Base-by-base conservation (phyloP, 2,888 invertebrate genomes). In the Oscheius sp. region DNA sequence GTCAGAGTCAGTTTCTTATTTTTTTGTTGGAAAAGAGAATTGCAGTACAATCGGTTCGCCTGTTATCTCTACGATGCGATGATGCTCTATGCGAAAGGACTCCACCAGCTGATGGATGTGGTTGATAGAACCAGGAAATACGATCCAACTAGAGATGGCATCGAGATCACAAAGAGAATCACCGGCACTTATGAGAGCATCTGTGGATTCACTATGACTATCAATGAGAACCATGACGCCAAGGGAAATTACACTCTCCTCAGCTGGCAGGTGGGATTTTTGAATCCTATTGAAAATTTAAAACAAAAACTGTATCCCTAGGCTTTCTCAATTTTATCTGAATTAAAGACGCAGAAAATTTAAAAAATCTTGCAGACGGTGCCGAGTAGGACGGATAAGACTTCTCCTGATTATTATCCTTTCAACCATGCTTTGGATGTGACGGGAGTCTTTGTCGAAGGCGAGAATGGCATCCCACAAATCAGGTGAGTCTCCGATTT, bases 221-320 rank as follows among this genome's bases (percentile, higher is more conserved):
- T 95, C 84, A 94, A 95, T 87, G 90, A 90, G 2, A 92, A 92
- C 75, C 95, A 95, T 0, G 94, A 95, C 84, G 94, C 94, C 0
- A 93, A 94, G 85, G 94, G 94, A 0, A 95, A 95, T 88, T 95
- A 92, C 88, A 93, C 94, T 0, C 92, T 95, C 0, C 91, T 94
- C 27, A 92, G 93, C 0, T 93, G 58, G 84, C 92, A 92, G 87
- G 72, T 61, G 25, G 73, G 48, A 23, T 4, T 1, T 15, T 4
- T 17, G 27, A 31, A n/a, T n/a, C n/a, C n/a, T n/a, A n/a, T n/a
- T n/a, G n/a, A n/a, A n/a, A 15, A 5, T 15, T 3, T 3, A 12
- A 27, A 15, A 3, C 2, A 20, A 20, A 20, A 20, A 20, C 4
- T 5, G 15, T 20, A 20, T 50, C 27, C 27, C n/a, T n/a, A n/a